phyloP scores from a whole-genome alignment of 2,113 vertebrate species.

The western clawed frog (Xenopus tropicalis) region UCB_Xtro_10.0 CM004448.2:26648001-26648500 shows the following conservation, averaged over 20 bases:
- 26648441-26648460: background rate
- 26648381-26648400: slow-evolving; percentile 17
- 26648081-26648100: background rate
- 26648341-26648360: slow-evolving; percentile 10
- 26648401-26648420: background rate
- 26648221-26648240: background rate
- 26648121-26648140: background rate
- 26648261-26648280: slow-evolving; percentile 8
- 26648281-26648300: slow-evolving; percentile 9
- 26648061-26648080: background rate
- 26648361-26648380: slow-evolving; percentile 9
- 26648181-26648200: background rate
- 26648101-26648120: background rate
- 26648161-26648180: background rate
- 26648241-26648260: slow-evolving; percentile 21
- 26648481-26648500: too few relatives aligned
- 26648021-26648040: background rate
- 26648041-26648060: background rate
- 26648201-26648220: background rate
- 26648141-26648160: background rate
- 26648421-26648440: slow-evolving; percentile 12
- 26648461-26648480: background rate
- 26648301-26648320: slow-evolving; percentile 13
- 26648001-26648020: background rate
- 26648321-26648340: background rate